Conservation (phyloP, 2,888 invertebrate species). For the Torymus aiolomorphi region DNA sequence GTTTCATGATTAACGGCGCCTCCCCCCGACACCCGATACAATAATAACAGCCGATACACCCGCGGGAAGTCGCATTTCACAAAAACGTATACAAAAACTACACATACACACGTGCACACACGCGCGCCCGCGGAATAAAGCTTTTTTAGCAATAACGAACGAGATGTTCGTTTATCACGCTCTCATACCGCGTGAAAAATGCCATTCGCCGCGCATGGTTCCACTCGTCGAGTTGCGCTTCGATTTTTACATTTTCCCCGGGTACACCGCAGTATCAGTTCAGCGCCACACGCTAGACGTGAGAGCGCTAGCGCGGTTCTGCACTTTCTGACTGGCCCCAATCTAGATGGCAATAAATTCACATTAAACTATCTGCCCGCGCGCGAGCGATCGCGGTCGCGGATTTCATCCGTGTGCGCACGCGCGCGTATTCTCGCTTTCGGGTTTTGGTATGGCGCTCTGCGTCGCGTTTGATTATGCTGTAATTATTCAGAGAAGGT, state of each 20-base stretch:
- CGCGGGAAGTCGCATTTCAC: constrained; percentile 35
- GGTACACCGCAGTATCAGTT: constrained; percentile 48
- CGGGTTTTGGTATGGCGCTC: not conserved
- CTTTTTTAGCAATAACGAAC: constrained; percentile 56
- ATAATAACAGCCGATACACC: no score
- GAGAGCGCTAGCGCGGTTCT: constrained; percentile 65
- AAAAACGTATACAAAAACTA: constrained; percentile 38
- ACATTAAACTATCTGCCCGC: constrained; percentile 74
- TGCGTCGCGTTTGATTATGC: constrained; percentile 51
- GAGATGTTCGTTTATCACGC: constrained; percentile 48
- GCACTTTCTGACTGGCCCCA: constrained; percentile 64
- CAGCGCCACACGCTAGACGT: constrained; percentile 52
- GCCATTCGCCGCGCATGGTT: constrained; percentile 45
- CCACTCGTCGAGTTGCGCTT: constrained; percentile 48
- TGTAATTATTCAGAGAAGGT: constrained; percentile 45
- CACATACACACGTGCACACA: no score
- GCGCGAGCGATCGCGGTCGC: constrained; percentile 44
- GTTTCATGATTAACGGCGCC: not conserved
- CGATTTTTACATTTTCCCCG: constrained; percentile 56
- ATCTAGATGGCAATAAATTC: constrained; percentile 75
- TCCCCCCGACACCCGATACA: not conserved
- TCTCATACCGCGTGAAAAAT: constrained; percentile 36
- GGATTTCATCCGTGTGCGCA: constrained; percentile 31
- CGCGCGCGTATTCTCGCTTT: constrained; percentile 54
- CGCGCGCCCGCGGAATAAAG: constrained; percentile 21